phyloP scores from a whole-genome alignment of 2,797 vertebrate genomes.

The Amphiprion clarkii region DNA sequence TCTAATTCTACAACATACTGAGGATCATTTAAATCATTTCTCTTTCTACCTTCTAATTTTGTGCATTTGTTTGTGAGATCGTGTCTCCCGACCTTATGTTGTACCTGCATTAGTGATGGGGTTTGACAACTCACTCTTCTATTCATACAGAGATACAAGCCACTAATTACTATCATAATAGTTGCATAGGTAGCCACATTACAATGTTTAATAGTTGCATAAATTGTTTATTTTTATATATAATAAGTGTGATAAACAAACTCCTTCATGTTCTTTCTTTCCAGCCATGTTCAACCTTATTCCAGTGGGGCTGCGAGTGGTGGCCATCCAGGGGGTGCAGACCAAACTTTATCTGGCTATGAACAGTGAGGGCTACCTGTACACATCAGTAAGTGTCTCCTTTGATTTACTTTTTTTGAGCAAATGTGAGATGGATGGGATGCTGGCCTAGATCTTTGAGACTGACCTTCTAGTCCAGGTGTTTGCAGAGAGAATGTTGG shows the following conservation, averaged over 20 bases:
- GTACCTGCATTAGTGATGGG: constrained; percentile 37
- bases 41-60: constrained; percentile 21
- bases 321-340: constrained; percentile 99
- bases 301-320: constrained; percentile 98
- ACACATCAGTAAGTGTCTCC: constrained; percentile 94
- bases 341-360: constrained; percentile 99
- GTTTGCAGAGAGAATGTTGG: constrained; percentile 38
- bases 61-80: constrained; percentile 29
- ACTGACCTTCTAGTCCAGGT: constrained; percentile 48
- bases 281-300: constrained; percentile 99
- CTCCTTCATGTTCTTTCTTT: constrained; percentile 47
- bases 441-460: constrained; percentile 4
- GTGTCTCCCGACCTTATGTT: constrained; percentile 27
- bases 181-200: too few species aligned
- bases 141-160: not conserved
- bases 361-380: constrained; percentile 98
- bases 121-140: constrained; percentile 15
- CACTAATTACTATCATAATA: not conserved
- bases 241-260: not conserved
- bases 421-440: not conserved
- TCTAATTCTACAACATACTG: not conserved
- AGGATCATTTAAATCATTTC: not conserved
- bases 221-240: not conserved
- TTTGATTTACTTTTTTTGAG: not conserved
- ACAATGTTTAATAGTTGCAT: not conserved